Evolutionary conservation across 2,113 vertebrate genomes (phyloP).

Genomic region (Pimephales promelas): DNA sequence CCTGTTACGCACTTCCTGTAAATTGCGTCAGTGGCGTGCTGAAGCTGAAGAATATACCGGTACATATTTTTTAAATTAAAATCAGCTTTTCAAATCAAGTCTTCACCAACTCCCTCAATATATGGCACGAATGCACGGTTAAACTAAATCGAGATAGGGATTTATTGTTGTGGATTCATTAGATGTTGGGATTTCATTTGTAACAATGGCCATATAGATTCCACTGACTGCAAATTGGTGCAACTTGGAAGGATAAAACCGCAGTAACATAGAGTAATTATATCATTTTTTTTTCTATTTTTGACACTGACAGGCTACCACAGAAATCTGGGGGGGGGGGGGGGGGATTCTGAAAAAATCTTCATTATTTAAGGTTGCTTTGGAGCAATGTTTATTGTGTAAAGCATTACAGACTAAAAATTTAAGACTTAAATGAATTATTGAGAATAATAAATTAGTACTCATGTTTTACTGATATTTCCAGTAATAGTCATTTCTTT

Average conservation of each 20-base stretch:
- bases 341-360: background rate
- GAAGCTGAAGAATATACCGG: background rate
- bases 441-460: background rate
- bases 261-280: background rate
- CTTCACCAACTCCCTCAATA: background rate
- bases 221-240: background rate
- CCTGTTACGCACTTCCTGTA: conserved; percentile 56
- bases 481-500: background rate
- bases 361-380: background rate
- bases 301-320: background rate
- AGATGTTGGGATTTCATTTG: background rate
- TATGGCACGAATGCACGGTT: background rate
- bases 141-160: background rate
- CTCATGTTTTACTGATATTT: background rate
- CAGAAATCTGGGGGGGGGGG: background rate
- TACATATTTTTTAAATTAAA: too few relatives aligned
- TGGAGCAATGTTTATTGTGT: background rate
- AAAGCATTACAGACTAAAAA: background rate
- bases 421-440: background rate
- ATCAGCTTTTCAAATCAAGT: background rate
- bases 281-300: background rate
- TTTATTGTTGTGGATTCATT: background rate
- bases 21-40: background rate
- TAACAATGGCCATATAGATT: background rate
- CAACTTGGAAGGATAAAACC: background rate